Base-by-base conservation (phyloP, 2,888 invertebrate genomes). In the Melieria crassipennis region DNA sequence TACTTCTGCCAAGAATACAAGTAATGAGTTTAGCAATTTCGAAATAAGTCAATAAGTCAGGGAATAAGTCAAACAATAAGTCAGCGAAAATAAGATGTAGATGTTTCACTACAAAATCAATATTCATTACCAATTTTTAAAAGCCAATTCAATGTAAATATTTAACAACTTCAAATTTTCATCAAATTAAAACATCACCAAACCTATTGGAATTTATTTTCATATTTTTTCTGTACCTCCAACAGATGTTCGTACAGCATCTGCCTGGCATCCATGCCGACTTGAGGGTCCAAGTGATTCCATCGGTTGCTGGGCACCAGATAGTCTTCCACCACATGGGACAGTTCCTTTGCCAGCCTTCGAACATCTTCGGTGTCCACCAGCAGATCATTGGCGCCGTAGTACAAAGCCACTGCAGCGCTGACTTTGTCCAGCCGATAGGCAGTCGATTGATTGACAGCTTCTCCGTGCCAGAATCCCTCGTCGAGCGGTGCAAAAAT, bases 361-460 rank as follows among this genome's bases (percentile, higher is more conserved):
- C 75, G 67, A 0, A 85, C 81, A 71, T 85, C 85, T 43, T 75
- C 74, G 0, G 83, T 81, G 72, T 87, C 85, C 0, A 91, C 87
- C 4, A 93, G 78, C 84, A 87, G 88, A 72, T 81, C 82, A 46
- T 78, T 76, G 0, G 10, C 5, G 78, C 90, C 88, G 75, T 86
- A 90, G 76, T 89, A 88, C n/a, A 91, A 76, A 5, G 87, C 87
- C 11, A 89, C 84, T 0, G 89, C 88, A 1, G 87, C 84, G n/a
- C 83, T 87, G 3, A 90, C 77, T 16, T 81, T 85, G 5, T 83
- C 81, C 48, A 89, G 73, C 52, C 87, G 81, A 79, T 90, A 90
- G 0, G 83, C 80, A 0, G 90, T 55, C 9, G 56, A 30, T 30
- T 30, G 30, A 30, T 30, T 30, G 30, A 30, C 30, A 30, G 30